These are phyloP conservation scores for Crotalus viridis DNA, from an alignment of 2,113 vertebrate species.

Conservation along the genomic window DNA sequence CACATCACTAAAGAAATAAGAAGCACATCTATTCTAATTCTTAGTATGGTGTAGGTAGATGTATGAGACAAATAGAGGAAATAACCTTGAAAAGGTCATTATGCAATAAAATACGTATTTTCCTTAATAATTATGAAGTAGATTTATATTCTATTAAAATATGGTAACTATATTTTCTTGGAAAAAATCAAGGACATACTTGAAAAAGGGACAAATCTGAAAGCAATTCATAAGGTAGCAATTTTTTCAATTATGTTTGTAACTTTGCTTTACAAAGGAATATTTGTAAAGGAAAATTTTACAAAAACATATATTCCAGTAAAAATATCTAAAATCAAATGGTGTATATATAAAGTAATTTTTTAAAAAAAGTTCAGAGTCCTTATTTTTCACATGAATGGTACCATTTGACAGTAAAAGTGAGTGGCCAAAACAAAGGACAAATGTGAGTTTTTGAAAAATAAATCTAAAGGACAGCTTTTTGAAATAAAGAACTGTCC, in stretches of 20 bases:
- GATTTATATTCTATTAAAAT: neutral
- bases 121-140: neutral
- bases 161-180: neutral
- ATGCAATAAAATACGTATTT: neutral
- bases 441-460: neutral
- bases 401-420: neutral
- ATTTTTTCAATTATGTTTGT: neutral
- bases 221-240: neutral
- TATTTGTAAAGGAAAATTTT: neutral
- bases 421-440: neutral
- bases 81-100: neutral
- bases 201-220: neutral
- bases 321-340: neutral
- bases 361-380: neutral
- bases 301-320: neutral
- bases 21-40: neutral
- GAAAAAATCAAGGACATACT: neutral
- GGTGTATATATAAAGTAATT: neutral
- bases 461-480: neutral
- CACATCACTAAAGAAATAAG: neutral
- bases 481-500: neutral
- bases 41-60: neutral
- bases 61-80: neutral
- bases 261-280: neutral
- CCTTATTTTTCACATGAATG: neutral